Percentiles rank a stretch among this genome's conserved stretches.
Evolutionary conservation across 2,113 vertebrate species (phyloP).

Genomic region (Procavia capensis): DNA sequence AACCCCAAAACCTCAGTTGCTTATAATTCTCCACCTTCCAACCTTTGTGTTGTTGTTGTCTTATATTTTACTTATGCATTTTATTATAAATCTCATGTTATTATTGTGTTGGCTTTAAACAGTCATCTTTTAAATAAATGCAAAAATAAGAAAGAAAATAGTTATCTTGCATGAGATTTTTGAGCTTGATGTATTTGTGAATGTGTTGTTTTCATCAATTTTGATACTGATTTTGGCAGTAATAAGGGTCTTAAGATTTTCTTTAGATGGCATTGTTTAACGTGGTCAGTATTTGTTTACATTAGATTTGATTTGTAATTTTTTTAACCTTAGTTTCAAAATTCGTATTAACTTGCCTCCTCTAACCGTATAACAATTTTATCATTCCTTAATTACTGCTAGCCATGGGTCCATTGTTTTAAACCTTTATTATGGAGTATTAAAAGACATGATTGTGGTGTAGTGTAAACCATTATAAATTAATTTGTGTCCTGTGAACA

Average conservation of each 20-base stretch:
- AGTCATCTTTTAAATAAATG: slow-evolving; percentile 4
- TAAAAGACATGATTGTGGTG: neutral
- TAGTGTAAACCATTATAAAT: neutral
- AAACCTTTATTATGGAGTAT: slow-evolving; percentile 49
- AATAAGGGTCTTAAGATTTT: slow-evolving; percentile 34
- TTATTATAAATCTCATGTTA: neutral
- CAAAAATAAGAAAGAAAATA: slow-evolving; percentile 33
- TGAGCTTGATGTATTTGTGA: neutral
- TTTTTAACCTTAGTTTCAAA: neutral
- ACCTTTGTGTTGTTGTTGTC: neutral
- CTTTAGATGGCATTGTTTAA: slow-evolving; percentile 27
- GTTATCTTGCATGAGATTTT: slow-evolving; percentile 12
- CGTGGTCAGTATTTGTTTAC: neutral
- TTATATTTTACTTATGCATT: neutral
- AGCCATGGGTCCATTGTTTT: neutral
- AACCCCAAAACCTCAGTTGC: neutral
- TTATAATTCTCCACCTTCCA: neutral
- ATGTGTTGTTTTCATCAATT: neutral
- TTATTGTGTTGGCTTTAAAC: neutral
- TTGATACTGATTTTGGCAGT: slow-evolving; percentile 17
- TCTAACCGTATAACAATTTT: slow-evolving; percentile 14
- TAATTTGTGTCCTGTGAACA: slow-evolving; percentile 80
- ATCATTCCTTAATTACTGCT: slow-evolving; percentile 22
- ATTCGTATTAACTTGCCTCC: neutral
- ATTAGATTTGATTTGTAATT: neutral